Base-by-base conservation (phyloP, 2,888 invertebrate species). In the Lepidocyrtoides sp. region DNA sequence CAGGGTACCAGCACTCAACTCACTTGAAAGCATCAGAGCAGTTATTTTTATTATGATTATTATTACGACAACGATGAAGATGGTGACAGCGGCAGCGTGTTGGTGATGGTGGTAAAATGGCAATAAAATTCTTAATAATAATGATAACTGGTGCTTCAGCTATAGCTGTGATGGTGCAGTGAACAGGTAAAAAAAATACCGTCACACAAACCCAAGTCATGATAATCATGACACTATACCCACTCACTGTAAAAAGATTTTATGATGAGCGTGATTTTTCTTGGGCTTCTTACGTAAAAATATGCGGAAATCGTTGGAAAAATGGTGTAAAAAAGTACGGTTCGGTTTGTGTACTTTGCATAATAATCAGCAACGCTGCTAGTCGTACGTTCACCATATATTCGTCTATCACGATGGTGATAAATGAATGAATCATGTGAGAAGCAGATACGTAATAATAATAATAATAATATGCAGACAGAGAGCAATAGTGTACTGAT, bases 281-380 rank as follows among this genome's bases (percentile, higher is more conserved):
- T 60, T 26, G 2, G 23, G 14, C 26, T 23, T 26, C 8, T 26
- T 26, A 29, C 63, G 32, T 48, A 79, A 87, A 66, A 82, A 60
- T 60, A 89, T 66, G 82, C 89, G 89, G 89, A 89, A 89, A 89
- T 81, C n/a, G 77, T 66, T 75, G 23, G 32, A 54, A 86, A 63
- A 69, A 66, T 72, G 10, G 60, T 29, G 44, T 20, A 41, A 57
- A 32, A 86, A 75, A 69, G 51, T 54, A 54, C 51, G 51, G 77
- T 79, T n/a, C 26, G 51, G 48, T 26, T 54, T 36, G 17, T 32
- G 29, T 36, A 12, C 51, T 36, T 66, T 77, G 88, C 79, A 88
- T 81, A 88, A 88, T 88, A 81, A 88, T 88, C n/a, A 79, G 54
- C 14, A 4, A 14, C 2, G 3, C 2, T 54, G 17, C 2, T 17